Evolutionary conservation across 1,140 invertebrate genomes (phyloP).

Genomic region (Sycophila sp.): DNA sequence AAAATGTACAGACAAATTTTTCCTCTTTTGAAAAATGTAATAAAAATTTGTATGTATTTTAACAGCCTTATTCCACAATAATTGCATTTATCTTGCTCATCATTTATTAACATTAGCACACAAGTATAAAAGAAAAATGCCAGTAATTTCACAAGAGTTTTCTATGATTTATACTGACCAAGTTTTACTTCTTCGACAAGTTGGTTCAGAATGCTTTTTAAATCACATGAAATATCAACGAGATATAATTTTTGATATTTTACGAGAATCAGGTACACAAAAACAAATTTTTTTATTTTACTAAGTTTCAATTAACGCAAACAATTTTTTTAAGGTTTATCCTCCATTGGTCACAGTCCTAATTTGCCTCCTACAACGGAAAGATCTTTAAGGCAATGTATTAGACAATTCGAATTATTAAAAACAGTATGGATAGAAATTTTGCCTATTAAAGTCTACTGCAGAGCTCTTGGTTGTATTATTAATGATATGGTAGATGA

Average conservation of each 20-base stretch:
- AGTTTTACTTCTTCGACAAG: conserved; percentile 67
- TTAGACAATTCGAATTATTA: conserved; percentile 84
- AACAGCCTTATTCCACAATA: conserved; percentile 90
- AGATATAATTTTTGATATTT: conserved; percentile 76
- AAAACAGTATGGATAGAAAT: conserved; percentile 87
- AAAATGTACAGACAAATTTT: too few relatives aligned
- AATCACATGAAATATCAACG: conserved; percentile 79
- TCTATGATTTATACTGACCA: conserved; percentile 72
- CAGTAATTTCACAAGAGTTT: conserved; percentile 57
- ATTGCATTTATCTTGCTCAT: conserved; percentile 89
- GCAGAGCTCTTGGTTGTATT: conserved; percentile 72
- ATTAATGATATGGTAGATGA: conserved; percentile 73
- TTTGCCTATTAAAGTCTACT: conserved; percentile 76
- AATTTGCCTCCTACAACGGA: conserved; percentile 74
- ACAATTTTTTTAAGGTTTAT: conserved; percentile 66
- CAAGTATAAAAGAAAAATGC: conserved; percentile 68
- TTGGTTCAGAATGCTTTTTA: conserved; percentile 76
- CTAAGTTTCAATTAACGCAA: neutral
- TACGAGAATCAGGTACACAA: conserved; percentile 74
- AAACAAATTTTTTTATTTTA: neutral
- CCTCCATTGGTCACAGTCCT: conserved; percentile 62
- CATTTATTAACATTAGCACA: conserved; percentile 74
- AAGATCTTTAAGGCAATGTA: conserved; percentile 80
- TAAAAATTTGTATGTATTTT: conserved; percentile 35
- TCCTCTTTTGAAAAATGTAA: too few relatives aligned